Conservation (phyloP, 1,140 invertebrate species). For the Sarcophaga bullata region DNA sequence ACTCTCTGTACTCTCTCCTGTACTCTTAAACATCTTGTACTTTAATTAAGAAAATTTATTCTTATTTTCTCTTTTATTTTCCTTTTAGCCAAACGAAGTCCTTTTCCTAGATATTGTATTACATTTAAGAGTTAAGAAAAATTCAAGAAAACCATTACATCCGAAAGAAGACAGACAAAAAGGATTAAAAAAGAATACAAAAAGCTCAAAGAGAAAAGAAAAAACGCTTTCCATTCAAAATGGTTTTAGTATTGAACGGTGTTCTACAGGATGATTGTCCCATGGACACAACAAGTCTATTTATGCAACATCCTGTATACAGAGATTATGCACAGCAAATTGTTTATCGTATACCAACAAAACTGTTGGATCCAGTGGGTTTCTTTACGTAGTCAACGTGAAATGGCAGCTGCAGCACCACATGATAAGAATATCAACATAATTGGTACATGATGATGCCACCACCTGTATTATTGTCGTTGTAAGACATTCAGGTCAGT, state of each 20-base stretch:
- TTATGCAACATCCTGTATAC: constrained; percentile 83
- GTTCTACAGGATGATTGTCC: constrained; percentile 87
- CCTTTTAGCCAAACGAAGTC: background rate
- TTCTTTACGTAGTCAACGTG: constrained; percentile 91
- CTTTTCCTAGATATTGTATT: too few species aligned
- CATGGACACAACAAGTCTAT: constrained; percentile 80
- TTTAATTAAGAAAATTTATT: background rate
- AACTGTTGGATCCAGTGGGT: constrained; percentile 79
- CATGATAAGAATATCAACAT: constrained; percentile 92
- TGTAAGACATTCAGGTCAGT: constrained; percentile 88
- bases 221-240: constrained; percentile 61
- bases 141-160: background rate
- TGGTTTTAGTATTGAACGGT: constrained; percentile 89
- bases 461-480: constrained; percentile 94
- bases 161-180: constrained; percentile 18
- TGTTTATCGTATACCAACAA: constrained; percentile 76
- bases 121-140: too few species aligned
- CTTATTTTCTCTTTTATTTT: background rate
- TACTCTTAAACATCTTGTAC: too few species aligned
- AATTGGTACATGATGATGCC: constrained; percentile 91
- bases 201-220: constrained; percentile 50
- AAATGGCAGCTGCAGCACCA: constrained; percentile 88
- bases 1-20: too few species aligned
- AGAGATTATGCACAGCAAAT: constrained; percentile 84
- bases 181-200: background rate